phyloP scores from a whole-genome alignment of 1,140 invertebrate species.

The Steinernema khuongi region DNA sequence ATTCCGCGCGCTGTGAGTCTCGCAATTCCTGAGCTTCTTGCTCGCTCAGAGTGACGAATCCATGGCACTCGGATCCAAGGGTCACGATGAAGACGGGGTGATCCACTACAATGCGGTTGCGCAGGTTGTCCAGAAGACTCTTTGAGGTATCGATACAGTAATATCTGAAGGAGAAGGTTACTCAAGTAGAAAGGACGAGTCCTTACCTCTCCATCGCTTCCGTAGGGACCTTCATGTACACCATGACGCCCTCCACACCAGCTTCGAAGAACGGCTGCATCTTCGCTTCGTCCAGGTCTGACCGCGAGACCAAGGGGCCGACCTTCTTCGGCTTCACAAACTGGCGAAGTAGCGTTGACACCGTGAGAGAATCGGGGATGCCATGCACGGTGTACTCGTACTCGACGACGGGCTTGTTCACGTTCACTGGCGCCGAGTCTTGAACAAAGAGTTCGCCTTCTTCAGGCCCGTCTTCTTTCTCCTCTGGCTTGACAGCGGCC shows the following conservation, averaged over 20 bases:
- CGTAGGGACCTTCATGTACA: conserved; percentile 33
- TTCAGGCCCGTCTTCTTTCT: background rate
- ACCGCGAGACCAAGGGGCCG: conserved; percentile 33
- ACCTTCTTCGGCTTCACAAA: conserved; percentile 36
- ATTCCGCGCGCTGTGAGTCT: background rate
- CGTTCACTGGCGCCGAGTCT: background rate
- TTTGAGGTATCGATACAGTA: conserved; percentile 29
- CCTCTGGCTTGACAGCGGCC: too few relatives aligned
- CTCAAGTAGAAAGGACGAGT: conserved; percentile 18
- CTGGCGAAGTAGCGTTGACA: conserved; percentile 32
- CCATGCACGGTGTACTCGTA: conserved; percentile 28
- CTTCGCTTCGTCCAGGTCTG: conserved; percentile 33
- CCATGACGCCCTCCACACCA: conserved; percentile 23
- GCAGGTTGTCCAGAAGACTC: conserved; percentile 32
- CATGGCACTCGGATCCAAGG: conserved; percentile 22
- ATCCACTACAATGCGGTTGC: conserved; percentile 36
- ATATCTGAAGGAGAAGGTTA: conserved; percentile 26
- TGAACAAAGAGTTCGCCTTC: background rate
- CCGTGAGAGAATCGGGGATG: conserved; percentile 34
- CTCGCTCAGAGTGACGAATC: conserved; percentile 19
- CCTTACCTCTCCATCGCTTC: conserved; percentile 25
- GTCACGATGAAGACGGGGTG: conserved; percentile 34
- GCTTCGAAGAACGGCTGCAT: conserved; percentile 32
- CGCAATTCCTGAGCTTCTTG: conserved; percentile 26
- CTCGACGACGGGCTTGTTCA: background rate